Percentiles rank a stretch among this genome's conserved stretches.
These are phyloP conservation scores for Troilus luridus DNA, from an alignment of 2,888 invertebrate species.

Conservation along the genomic window DNA sequence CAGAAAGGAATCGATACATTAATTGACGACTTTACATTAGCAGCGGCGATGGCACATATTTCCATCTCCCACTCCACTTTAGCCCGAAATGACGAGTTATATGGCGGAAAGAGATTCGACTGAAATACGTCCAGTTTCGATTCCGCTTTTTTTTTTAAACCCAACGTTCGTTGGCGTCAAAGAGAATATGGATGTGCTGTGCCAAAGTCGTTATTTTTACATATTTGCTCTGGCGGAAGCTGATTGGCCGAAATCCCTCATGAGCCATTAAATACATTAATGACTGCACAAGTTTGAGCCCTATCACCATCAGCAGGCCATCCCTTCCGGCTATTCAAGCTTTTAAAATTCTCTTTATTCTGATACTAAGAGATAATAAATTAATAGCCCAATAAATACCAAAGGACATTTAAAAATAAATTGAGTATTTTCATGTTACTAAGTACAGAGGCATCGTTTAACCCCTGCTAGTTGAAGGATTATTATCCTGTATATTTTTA, in stretches of 20 bases:
- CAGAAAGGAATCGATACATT: constrained; percentile 19
- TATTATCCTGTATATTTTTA: too few species aligned
- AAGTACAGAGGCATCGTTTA: too few species aligned
- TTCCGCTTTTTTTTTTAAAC: not conserved
- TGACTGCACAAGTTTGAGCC: constrained; percentile 13
- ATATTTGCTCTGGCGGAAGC: constrained; percentile 46
- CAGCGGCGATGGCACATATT: constrained; percentile 47
- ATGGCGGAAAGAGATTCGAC: constrained; percentile 54
- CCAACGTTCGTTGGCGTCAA: not conserved
- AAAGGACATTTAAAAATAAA: too few species aligned
- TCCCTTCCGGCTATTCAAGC: not conserved
- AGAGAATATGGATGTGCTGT: constrained; percentile 40
- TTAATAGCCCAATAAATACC: too few species aligned
- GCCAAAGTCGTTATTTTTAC: constrained; percentile 42
- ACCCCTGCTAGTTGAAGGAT: too few species aligned
- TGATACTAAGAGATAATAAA: not conserved
- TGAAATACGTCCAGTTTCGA: constrained; percentile 51
- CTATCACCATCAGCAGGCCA: not conserved
- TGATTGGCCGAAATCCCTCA: constrained; percentile 12
- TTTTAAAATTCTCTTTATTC: not conserved
- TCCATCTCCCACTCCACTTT: not conserved
- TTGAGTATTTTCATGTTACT: too few species aligned
- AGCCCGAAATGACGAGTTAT: constrained; percentile 48
- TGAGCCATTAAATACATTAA: constrained; percentile 27
- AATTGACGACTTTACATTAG: constrained; percentile 26